Percentiles rank a stretch among this genome's conserved stretches.
phyloP scores from a whole-genome alignment of 23 tunicate genomes.

The Styela clava region DNA sequence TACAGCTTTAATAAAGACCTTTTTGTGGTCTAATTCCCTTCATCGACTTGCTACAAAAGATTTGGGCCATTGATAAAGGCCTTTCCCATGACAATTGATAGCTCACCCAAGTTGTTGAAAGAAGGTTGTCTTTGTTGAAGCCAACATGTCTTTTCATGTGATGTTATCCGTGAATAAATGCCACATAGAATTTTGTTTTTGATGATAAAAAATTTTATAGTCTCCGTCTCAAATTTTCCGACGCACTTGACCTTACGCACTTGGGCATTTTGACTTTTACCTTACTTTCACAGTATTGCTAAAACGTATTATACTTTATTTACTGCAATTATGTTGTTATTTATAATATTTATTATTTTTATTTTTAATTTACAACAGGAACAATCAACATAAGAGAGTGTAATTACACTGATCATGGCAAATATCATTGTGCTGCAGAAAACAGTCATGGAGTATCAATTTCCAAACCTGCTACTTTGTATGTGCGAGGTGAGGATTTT shows the following conservation, averaged over 20 bases:
- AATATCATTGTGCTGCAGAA: conserved; percentile 74
- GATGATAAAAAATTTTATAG: too few relatives aligned
- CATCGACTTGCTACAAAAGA: neutral
- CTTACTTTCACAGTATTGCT: too few relatives aligned
- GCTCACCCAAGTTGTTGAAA: conserved; percentile 19
- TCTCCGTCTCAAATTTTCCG: too few relatives aligned
- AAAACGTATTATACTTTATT: too few relatives aligned
- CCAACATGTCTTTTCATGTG: neutral
- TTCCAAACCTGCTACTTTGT: conserved; percentile 46
- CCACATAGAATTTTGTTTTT: too few relatives aligned
- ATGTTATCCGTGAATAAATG: too few relatives aligned
- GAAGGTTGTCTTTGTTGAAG: neutral
- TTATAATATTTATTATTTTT: too few relatives aligned
- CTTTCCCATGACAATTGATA: conserved; percentile 7
- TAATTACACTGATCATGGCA: conserved; percentile 55
- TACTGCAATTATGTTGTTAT: too few relatives aligned
- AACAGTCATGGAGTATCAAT: conserved; percentile 64
- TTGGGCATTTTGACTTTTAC: too few relatives aligned
- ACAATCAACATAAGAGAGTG: conserved; percentile 48
- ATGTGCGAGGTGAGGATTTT: conserved; percentile 49
- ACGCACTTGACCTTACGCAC: too few relatives aligned
- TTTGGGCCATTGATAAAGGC: neutral
- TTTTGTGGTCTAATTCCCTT: neutral
- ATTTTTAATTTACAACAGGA: too few relatives aligned
- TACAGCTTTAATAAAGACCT: neutral